These are phyloP conservation scores for Zhengitettix transpicula DNA, from an alignment of 2,888 invertebrate genomes.

Conservation along the genomic window DNA sequence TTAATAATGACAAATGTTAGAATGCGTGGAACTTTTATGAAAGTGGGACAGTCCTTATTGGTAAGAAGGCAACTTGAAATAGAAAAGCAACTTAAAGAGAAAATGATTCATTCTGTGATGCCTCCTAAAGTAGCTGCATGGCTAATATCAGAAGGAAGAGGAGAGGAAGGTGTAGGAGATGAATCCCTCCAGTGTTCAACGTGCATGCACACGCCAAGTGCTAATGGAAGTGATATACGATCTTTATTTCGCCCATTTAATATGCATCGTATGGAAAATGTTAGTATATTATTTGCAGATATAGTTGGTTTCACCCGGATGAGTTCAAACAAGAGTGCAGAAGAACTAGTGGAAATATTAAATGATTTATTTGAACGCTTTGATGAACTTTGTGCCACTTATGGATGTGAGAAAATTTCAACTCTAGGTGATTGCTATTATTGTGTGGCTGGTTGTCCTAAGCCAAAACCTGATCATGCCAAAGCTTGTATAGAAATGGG, in stretches of 20 bases:
- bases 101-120: slow-evolving; percentile 97
- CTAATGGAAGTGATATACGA: slow-evolving; percentile 38
- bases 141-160: slow-evolving; percentile 52
- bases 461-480: slow-evolving; percentile 81
- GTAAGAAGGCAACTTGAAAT: slow-evolving; percentile 79
- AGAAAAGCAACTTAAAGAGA: slow-evolving; percentile 88
- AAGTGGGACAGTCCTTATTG: slow-evolving; percentile 82
- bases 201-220: neutral
- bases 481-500: slow-evolving; percentile 96
- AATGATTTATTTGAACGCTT: slow-evolving; percentile 94
- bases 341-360: slow-evolving; percentile 84
- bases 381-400: slow-evolving; percentile 72
- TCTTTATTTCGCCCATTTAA: slow-evolving; percentile 88
- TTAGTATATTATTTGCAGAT: slow-evolving; percentile 92
- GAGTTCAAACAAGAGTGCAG: slow-evolving; percentile 92
- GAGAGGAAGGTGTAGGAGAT: slow-evolving; percentile 26
- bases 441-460: slow-evolving; percentile 90
- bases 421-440: slow-evolving; percentile 90
- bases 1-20: slow-evolving; percentile 83
- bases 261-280: slow-evolving; percentile 92
- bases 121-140: slow-evolving; percentile 82
- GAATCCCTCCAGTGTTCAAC: neutral
- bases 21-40: slow-evolving; percentile 91
- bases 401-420: slow-evolving; percentile 92
- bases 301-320: slow-evolving; percentile 96